Conservation (phyloP, 1,140 invertebrate genomes). For the Chrysopa pallens region DNA sequence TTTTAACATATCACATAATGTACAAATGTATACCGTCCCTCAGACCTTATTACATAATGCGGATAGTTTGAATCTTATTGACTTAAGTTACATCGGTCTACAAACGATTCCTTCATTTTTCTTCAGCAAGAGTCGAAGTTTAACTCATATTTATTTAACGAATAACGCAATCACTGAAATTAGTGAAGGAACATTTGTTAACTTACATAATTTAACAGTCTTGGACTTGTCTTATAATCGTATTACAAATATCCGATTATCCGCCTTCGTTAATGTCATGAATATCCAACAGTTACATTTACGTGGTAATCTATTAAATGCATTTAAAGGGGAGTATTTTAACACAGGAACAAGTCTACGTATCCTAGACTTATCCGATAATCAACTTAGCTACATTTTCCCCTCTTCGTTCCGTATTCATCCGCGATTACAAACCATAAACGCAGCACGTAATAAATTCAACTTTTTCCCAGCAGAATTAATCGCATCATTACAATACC, state of each 20-base stretch:
- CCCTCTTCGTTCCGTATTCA: conserved; percentile 69
- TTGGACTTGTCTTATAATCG: conserved; percentile 59
- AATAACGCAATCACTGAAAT: conserved; percentile 52
- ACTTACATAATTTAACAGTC: conserved; percentile 46
- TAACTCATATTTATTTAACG: conserved; percentile 44
- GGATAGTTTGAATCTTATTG: conserved; percentile 39
- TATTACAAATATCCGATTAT: conserved; percentile 53
- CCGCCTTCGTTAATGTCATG: conserved; percentile 46
- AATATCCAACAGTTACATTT: conserved; percentile 47
- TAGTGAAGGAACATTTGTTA: conserved; percentile 48
- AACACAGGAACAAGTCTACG: conserved; percentile 50
- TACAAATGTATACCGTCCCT: conserved; percentile 38
- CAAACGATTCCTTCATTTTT: conserved; percentile 50
- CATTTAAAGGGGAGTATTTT: conserved; percentile 65
- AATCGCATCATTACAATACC: conserved; percentile 49
- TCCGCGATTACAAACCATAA: conserved; percentile 46
- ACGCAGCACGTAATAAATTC: conserved; percentile 54
- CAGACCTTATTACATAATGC: conserved; percentile 38
- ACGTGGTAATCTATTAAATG: conserved; percentile 47
- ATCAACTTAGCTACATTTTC: conserved; percentile 59
- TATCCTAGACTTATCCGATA: conserved; percentile 52
- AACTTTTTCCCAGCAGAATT: conserved; percentile 67
- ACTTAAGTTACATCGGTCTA: conserved; percentile 53
- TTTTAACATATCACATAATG: conserved; percentile 63
- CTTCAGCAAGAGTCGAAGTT: conserved; percentile 40